A percentile compares a stretch with the other conserved stretches of the same genome.
Conservation (phyloP, 2,888 invertebrate genomes). For the Allophyes oxyacanthae region DNA sequence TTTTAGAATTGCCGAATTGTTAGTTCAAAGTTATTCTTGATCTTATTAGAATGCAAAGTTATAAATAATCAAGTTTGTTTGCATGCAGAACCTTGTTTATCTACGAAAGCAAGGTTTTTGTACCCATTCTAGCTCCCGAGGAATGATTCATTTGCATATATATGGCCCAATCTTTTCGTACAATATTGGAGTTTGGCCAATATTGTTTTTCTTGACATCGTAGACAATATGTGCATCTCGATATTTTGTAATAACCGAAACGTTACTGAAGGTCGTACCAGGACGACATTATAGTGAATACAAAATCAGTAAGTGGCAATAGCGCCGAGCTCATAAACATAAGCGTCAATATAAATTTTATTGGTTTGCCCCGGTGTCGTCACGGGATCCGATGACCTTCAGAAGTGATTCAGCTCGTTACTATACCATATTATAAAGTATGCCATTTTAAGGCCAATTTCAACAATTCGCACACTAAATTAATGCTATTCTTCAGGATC, state of each 20-base stretch:
- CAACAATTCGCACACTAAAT: slow-evolving; percentile 57
- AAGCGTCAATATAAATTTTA: slow-evolving; percentile 67
- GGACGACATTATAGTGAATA: slow-evolving; percentile 25
- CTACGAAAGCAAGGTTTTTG: slow-evolving; percentile 44
- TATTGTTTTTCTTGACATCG: slow-evolving; percentile 38
- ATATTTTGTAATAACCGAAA: slow-evolving; percentile 47
- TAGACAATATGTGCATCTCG: slow-evolving; percentile 29
- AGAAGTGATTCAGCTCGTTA: slow-evolving; percentile 71
- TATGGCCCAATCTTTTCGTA: slow-evolving; percentile 51
- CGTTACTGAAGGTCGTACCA: slow-evolving; percentile 57
- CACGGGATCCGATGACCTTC: slow-evolving; percentile 68
- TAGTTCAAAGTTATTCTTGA: slow-evolving; percentile 5
- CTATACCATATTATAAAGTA: slow-evolving; percentile 53
- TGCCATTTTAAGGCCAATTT: slow-evolving; percentile 62
- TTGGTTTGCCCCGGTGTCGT: slow-evolving; percentile 64
- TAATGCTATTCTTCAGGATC: slow-evolving; percentile 38
- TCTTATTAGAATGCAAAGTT: slow-evolving; percentile 5
- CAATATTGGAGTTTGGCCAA: slow-evolving; percentile 66
- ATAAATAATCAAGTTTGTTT: slow-evolving; percentile 16
- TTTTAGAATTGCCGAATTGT: slow-evolving; percentile 18
- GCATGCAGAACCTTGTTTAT: slow-evolving; percentile 18
- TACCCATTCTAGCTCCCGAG: slow-evolving; percentile 41
- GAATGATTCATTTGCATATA: slow-evolving; percentile 51
- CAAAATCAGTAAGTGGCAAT: slow-evolving; percentile 65
- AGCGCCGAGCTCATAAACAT: slow-evolving; percentile 64